Percentiles rank a stretch among this genome's conserved stretches.
Evolutionary conservation across 2,888 invertebrate genomes (phyloP).

Genomic region (Dinocampus coccinellae): DNA sequence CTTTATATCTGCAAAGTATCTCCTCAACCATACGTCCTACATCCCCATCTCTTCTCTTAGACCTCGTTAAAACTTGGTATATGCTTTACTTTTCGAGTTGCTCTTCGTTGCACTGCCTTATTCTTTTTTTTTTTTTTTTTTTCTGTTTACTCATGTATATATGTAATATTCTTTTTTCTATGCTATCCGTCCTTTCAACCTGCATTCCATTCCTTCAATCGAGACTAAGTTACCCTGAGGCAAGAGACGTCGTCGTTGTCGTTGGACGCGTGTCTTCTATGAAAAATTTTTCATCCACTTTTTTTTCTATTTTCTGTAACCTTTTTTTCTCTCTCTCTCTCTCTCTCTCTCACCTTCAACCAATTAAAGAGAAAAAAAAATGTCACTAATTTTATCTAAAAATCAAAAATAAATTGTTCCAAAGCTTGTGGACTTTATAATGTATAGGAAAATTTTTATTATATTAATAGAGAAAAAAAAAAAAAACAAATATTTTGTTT

Average conservation of each 20-base stretch:
- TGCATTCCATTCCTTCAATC: conserved; percentile 20
- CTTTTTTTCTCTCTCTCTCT: too few species aligned
- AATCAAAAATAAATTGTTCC: neutral
- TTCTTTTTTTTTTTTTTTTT: neutral
- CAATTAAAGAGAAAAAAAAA: neutral
- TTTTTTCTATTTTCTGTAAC: conserved; percentile 15
- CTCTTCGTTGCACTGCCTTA: conserved; percentile 11
- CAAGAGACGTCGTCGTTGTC: conserved; percentile 10
- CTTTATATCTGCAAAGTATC: conserved; percentile 47
- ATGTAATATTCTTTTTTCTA: neutral
- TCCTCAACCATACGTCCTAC: conserved; percentile 42
- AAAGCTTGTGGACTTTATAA: neutral
- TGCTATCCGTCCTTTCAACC: neutral
- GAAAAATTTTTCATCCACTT: neutral
- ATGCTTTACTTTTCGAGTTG: conserved; percentile 43
- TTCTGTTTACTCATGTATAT: neutral
- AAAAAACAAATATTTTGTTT: neutral
- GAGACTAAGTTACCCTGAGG: conserved; percentile 18
- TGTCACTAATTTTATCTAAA: neutral
- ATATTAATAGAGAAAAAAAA: neutral
- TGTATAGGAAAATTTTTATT: neutral
- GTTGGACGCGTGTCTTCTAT: neutral
- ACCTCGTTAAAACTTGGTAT: conserved; percentile 56
- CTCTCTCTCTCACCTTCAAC: neutral
- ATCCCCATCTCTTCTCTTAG: conserved; percentile 37